These are phyloP conservation scores for Labeo catla DNA, from an alignment of 2,113 vertebrate genomes.

Conservation along the genomic window DNA sequence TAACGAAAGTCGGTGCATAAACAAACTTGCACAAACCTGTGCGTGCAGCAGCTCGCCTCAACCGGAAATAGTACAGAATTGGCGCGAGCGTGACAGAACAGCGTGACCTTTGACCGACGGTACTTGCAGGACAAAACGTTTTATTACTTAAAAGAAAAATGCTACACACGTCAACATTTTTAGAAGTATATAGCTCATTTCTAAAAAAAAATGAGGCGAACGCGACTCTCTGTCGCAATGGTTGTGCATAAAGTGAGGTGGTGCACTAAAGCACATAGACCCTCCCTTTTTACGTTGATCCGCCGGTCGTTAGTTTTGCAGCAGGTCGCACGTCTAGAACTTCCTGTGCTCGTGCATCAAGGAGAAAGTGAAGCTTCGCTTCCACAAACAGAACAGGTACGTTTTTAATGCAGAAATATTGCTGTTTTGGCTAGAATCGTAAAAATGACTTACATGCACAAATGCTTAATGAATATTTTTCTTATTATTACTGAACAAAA, in stretches of 20 bases:
- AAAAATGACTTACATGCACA: background rate
- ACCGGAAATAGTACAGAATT: slow-evolving; percentile 9
- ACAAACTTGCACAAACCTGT: background rate
- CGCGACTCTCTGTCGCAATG: background rate
- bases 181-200: too few relatives aligned
- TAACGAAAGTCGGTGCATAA: background rate
- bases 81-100: background rate
- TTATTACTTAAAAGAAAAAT: background rate
- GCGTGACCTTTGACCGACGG: background rate
- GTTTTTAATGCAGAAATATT: background rate
- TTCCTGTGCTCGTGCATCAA: slow-evolving; percentile 22
- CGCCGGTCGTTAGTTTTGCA: background rate
- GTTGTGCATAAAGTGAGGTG: background rate
- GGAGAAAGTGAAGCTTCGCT: background rate
- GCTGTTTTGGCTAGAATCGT: fast-evolving
- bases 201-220: background rate
- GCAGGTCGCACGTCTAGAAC: background rate
- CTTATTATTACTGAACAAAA: background rate
- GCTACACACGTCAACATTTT: too few relatives aligned
- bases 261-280: background rate
- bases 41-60: background rate
- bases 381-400: background rate
- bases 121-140: background rate
- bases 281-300: background rate
- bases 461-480: background rate